Evolutionary conservation across 1,140 invertebrate genomes (phyloP).

Genomic region (Zophobas atratus): DNA sequence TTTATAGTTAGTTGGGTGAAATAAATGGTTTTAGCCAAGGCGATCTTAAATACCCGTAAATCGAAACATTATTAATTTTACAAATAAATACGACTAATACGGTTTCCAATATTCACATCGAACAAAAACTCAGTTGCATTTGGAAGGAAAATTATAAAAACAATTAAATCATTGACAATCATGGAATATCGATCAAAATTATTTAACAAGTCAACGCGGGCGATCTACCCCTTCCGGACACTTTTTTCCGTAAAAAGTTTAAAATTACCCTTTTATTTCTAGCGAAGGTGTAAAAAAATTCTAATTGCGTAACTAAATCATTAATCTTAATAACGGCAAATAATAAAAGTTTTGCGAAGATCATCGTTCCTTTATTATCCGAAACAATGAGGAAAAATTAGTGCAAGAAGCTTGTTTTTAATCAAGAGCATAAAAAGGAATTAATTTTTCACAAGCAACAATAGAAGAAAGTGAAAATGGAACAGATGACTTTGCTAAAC

Average conservation of each 20-base stretch:
- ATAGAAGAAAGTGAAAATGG: slow-evolving; percentile 38
- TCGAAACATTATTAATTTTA: too few relatives aligned
- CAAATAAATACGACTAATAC: too few relatives aligned
- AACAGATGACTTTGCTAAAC: slow-evolving; percentile 37
- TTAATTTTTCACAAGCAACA: slow-evolving; percentile 39
- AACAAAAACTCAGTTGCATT: too few relatives aligned
- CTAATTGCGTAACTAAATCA: slow-evolving; percentile 32
- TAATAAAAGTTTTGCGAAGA: slow-evolving; percentile 36
- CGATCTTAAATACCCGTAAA: too few relatives aligned
- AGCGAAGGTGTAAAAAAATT: slow-evolving; percentile 28
- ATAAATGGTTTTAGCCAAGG: too few relatives aligned
- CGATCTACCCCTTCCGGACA: slow-evolving; percentile 4
- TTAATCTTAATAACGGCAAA: slow-evolving; percentile 35
- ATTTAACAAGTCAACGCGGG: too few relatives aligned
- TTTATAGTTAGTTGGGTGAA: too few relatives aligned
- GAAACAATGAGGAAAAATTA: slow-evolving; percentile 37
- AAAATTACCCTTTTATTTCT: slow-evolving; percentile 5
- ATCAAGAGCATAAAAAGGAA: slow-evolving; percentile 35
- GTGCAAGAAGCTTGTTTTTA: slow-evolving; percentile 43
- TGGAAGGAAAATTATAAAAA: too few relatives aligned
- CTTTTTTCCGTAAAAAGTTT: slow-evolving; percentile 5
- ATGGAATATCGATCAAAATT: too few relatives aligned
- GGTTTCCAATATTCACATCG: too few relatives aligned
- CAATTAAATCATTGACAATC: not conserved
- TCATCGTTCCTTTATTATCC: slow-evolving; percentile 31